Evolutionary conservation across 2,797 vertebrate species (phyloP).

Genomic region (Hypotaenidia philippensis): DNA sequence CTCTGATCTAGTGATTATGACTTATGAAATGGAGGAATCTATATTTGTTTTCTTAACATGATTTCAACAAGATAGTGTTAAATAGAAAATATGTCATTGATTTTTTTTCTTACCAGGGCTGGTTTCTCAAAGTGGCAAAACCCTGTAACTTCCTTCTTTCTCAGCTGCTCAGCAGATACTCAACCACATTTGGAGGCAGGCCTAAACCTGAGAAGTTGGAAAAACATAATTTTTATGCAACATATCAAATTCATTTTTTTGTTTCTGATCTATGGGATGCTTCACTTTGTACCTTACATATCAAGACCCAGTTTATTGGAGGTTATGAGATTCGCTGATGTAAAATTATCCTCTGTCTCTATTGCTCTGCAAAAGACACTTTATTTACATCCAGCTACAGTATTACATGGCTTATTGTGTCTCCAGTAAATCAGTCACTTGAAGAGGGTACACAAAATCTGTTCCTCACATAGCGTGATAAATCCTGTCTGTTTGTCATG

Average conservation of each 20-base stretch:
- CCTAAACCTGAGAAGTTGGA: background rate
- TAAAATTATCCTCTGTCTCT: background rate
- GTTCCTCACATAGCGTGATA: background rate
- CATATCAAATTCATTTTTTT: background rate
- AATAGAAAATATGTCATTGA: background rate
- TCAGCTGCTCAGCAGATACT: background rate
- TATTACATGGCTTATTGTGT: background rate
- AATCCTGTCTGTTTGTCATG: background rate
- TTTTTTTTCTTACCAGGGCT: background rate
- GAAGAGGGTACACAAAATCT: background rate
- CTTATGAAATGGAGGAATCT: background rate
- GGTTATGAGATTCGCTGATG: fast-evolving
- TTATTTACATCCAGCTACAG: background rate
- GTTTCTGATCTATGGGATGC: background rate
- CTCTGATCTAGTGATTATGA: background rate
- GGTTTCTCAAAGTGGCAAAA: background rate
- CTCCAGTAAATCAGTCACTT: background rate
- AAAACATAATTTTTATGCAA: background rate
- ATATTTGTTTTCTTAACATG: background rate
- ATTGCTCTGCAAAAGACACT: background rate
- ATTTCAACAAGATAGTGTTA: background rate
- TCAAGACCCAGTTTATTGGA: background rate
- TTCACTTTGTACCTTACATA: background rate
- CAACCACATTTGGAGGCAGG: background rate
- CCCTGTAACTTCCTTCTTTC: background rate